phyloP scores from a whole-genome alignment of 2,797 vertebrate species.

The Gadopsis marmoratus region DNA sequence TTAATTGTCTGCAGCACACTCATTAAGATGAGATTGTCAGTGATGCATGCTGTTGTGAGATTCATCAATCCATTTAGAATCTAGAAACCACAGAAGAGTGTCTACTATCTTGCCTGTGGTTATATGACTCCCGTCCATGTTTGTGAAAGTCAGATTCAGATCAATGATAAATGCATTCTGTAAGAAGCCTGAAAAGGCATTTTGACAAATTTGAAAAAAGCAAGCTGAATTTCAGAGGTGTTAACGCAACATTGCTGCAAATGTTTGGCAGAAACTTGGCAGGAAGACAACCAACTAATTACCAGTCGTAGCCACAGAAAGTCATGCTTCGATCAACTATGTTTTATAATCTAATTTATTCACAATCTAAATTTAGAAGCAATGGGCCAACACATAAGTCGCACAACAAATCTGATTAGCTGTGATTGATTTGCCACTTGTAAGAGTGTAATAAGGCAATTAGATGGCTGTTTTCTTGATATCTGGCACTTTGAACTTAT shows the following conservation, averaged over 20 bases:
- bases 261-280: conserved; percentile 52
- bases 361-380: conserved; percentile 40
- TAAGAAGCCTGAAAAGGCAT: conserved; percentile 27
- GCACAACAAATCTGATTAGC: conserved; percentile 48
- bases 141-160: conserved; percentile 36
- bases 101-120: conserved; percentile 21
- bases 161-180: conserved; percentile 27
- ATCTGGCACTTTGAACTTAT: conserved; percentile 11
- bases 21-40: conserved; percentile 70
- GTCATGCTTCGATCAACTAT: conserved; percentile 39
- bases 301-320: conserved; percentile 40
- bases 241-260: conserved; percentile 36
- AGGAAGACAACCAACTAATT: conserved; percentile 53
- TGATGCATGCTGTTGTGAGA: conserved; percentile 55
- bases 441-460: conserved; percentile 38
- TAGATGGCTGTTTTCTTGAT: conserved; percentile 25
- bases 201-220: conserved; percentile 24
- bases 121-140: conserved; percentile 15
- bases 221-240: conserved; percentile 31
- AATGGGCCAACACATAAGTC: conserved; percentile 33
- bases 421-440: conserved; percentile 41
- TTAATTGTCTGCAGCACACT: conserved; percentile 72
- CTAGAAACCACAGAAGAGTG: conserved; percentile 32
- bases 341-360: conserved; percentile 47
- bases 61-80: conserved; percentile 68